These are phyloP conservation scores for Thryonomys swinderianus DNA, from an alignment of 2,113 vertebrate genomes.

Conservation along the genomic window DNA sequence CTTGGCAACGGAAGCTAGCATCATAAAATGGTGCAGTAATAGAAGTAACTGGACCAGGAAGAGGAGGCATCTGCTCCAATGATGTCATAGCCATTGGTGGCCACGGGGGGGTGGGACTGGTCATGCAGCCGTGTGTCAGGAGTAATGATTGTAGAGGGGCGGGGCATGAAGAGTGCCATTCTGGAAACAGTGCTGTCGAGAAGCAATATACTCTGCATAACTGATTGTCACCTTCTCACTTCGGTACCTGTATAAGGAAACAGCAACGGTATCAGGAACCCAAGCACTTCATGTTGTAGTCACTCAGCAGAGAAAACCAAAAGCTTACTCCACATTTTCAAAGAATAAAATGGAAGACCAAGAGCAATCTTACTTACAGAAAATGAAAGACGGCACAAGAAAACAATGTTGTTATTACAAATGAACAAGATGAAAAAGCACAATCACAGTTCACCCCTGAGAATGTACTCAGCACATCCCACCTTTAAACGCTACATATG, in stretches of 20 bases:
- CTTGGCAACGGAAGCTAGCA: slow-evolving; percentile 93
- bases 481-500: slow-evolving; percentile 69
- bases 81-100: slow-evolving; percentile 91
- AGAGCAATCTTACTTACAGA: slow-evolving; percentile 81
- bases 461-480: slow-evolving; percentile 73
- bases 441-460: slow-evolving; percentile 77
- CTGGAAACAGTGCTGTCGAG: slow-evolving; percentile 91
- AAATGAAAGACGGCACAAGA: slow-evolving; percentile 81
- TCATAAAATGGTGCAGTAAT: slow-evolving; percentile 95
- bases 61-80: slow-evolving; percentile 91
- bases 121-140: slow-evolving; percentile 93
- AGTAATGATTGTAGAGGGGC: slow-evolving; percentile 94
- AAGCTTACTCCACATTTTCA: slow-evolving; percentile 75
- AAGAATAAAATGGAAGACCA: slow-evolving; percentile 82
- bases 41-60: slow-evolving; percentile 94
- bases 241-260: slow-evolving; percentile 87
- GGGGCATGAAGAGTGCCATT: slow-evolving; percentile 92
- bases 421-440: slow-evolving; percentile 84
- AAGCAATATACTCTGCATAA: slow-evolving; percentile 92
- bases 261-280: slow-evolving; percentile 62
- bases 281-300: neutral
- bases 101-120: slow-evolving; percentile 90
- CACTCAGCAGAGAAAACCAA: slow-evolving; percentile 76
- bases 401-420: slow-evolving; percentile 81
- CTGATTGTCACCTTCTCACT: slow-evolving; percentile 94